phyloP scores from a whole-genome alignment of 2,888 invertebrate species.

The Papilio gigon region DNA sequence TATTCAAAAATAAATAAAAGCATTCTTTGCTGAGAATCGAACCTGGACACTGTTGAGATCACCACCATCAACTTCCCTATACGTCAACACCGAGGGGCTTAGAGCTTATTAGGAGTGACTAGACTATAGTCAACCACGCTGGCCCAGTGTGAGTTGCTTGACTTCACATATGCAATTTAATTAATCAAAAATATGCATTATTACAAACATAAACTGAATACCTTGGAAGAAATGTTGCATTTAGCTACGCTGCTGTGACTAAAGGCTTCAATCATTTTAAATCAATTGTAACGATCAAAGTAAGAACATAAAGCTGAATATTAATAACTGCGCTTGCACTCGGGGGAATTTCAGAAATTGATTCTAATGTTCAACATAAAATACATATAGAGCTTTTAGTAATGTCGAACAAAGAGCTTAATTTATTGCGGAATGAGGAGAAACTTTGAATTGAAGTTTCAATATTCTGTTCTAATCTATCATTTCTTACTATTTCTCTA shows the following conservation, averaged over 20 bases:
- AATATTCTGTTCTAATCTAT: too few relatives aligned
- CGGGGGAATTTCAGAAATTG: slow-evolving; percentile 10
- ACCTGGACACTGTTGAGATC: too few relatives aligned
- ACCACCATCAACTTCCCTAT: too few relatives aligned
- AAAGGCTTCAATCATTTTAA: slow-evolving; percentile 17
- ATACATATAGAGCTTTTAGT: slow-evolving; percentile 4
- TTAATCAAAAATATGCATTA: not conserved
- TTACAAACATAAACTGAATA: not conserved
- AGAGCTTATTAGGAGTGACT: too few relatives aligned
- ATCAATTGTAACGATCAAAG: slow-evolving; percentile 24
- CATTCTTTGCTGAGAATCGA: too few relatives aligned
- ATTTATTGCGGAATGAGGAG: not conserved
- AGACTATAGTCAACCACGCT: too few relatives aligned
- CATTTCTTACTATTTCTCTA: too few relatives aligned
- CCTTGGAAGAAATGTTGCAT: not conserved
- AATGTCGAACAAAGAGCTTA: not conserved
- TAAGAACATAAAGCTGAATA: slow-evolving; percentile 12
- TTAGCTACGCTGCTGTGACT: slow-evolving; percentile 10
- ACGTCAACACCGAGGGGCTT: too few relatives aligned
- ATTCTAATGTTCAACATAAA: slow-evolving; percentile 9
- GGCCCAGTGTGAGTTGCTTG: too few relatives aligned
- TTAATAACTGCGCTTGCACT: slow-evolving; percentile 19
- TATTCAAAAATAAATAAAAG: too few relatives aligned
- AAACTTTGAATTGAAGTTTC: not conserved
- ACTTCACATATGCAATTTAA: not conserved